Evolutionary conservation across 2,797 vertebrate genomes (phyloP).

Genomic region (Chiroxiphia lanceolata): DNA sequence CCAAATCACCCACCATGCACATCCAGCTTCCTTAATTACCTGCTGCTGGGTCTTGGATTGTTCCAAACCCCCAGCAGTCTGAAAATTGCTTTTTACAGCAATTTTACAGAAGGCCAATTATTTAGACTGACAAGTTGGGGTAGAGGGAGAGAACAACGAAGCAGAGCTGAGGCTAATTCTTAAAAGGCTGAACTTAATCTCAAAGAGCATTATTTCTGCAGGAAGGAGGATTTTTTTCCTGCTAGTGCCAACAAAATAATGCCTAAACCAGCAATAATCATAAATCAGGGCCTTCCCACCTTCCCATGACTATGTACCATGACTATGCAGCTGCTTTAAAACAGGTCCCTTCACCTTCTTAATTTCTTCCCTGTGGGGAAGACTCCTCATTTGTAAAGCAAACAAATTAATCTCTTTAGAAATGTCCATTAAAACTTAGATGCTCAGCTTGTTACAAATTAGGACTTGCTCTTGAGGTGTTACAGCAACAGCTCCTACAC

Average conservation of each 20-base stretch:
- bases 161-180: not conserved
- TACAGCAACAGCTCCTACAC: not conserved
- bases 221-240: not conserved
- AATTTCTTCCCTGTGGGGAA: not conserved
- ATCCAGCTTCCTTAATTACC: not conserved
- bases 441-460: not conserved
- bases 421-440: not conserved
- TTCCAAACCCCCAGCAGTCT: not conserved
- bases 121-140: not conserved
- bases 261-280: not conserved
- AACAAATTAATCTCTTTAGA: conserved; percentile 13
- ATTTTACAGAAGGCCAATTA: conserved; percentile 2
- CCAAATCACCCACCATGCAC: not conserved
- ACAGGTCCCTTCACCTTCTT: not conserved
- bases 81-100: not conserved
- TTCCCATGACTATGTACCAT: not conserved
- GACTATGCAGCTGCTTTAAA: not conserved
- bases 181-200: not conserved
- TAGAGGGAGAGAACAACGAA: not conserved
- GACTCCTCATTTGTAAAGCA: not conserved
- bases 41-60: not conserved
- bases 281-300: not conserved
- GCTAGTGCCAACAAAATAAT: not conserved
- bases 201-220: conserved; percentile 18
- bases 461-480: not conserved